phyloP scores from a whole-genome alignment of 2,797 vertebrate species.

The Sebastolobus alascanus region DNA sequence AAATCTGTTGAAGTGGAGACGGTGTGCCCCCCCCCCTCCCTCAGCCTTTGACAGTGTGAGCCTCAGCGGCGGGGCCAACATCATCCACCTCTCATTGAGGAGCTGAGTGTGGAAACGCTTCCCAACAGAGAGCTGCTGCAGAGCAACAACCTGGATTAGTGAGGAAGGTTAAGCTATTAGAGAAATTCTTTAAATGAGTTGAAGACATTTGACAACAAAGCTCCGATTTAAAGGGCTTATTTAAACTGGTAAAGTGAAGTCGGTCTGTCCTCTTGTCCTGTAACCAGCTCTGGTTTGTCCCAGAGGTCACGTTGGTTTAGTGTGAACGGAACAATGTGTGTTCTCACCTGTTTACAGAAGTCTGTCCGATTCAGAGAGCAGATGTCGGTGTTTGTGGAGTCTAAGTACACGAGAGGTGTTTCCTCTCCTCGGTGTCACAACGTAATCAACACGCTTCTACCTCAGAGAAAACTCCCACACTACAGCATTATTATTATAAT shows the following conservation, averaged over 20 bases:
- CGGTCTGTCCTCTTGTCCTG: neutral
- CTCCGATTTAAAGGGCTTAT: neutral
- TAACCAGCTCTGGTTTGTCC: slow-evolving; percentile 16
- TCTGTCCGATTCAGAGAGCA: slow-evolving; percentile 36
- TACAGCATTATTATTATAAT: neutral
- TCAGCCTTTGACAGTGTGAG: slow-evolving; percentile 8
- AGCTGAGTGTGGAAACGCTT: slow-evolving; percentile 52
- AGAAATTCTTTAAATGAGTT: slow-evolving; percentile 20
- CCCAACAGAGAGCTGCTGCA: slow-evolving; percentile 28
- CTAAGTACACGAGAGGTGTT: slow-evolving; percentile 26
- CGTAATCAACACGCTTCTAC: slow-evolving; percentile 5
- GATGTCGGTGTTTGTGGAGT: slow-evolving; percentile 29
- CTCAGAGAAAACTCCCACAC: neutral
- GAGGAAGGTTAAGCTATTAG: slow-evolving; percentile 16
- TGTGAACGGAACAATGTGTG: slow-evolving; percentile 25
- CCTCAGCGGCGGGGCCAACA: neutral
- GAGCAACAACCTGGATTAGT: slow-evolving; percentile 27
- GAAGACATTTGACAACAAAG: slow-evolving; percentile 24
- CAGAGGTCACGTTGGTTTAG: slow-evolving; percentile 19
- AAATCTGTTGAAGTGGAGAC: slow-evolving; percentile 9
- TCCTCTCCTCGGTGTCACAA: slow-evolving; percentile 1
- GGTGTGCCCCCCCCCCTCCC: neutral
- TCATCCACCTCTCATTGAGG: slow-evolving; percentile 19
- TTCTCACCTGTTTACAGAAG: slow-evolving; percentile 13
- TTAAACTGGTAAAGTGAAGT: neutral